Evolutionary conservation across 1,140 invertebrate species (phyloP), one percentile per base, ranked within the genome.

Genomic region (Eueides isabella): DNA sequence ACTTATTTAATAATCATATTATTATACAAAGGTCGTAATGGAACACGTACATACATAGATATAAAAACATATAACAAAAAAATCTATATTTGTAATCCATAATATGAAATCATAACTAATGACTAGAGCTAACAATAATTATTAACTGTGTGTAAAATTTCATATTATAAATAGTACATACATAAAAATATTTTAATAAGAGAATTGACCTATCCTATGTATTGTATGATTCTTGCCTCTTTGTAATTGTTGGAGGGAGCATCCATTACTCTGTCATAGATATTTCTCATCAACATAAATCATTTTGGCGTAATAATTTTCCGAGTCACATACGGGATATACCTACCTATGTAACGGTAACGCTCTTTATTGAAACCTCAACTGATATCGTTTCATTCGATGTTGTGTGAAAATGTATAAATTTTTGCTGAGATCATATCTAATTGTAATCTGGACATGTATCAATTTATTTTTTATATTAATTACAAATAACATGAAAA

Each of bases 211-310:
- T 44, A 26, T 55, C 2, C 23, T 26, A 23, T 26, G 23, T 55
- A 55, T 48, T 48, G 26, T 3, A 44, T 55, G 23, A 23, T 55
- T 26, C 19, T 23, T 23, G 9, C 48, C n/a, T 26, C n/a, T 9
- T 19, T 23, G n/a, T 26, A 55, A 12, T 55, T 9, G 26, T 55
- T 23, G 26, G 19, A 55, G 16, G n/a, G 41, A 55, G 11, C 48
- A 55, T 55, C 19, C 48, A 55, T 55, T 55, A 55, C 48, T 1
- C 48, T 55, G 48, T 55, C 48, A 12, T 55, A 55, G 9, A 55
- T 55, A 19, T 55, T 55, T 55, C 26, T 55, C 48, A 55, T 55
- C 48, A 55, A 26, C 23, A 55, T 55, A 55, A 55, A 55, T 55
- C 48, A 55, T 55, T 55, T 26, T 9, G 19, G 19, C 2, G 48